Base-by-base conservation (phyloP, 2,888 invertebrate genomes). In the Pseudoips prasinana region DNA sequence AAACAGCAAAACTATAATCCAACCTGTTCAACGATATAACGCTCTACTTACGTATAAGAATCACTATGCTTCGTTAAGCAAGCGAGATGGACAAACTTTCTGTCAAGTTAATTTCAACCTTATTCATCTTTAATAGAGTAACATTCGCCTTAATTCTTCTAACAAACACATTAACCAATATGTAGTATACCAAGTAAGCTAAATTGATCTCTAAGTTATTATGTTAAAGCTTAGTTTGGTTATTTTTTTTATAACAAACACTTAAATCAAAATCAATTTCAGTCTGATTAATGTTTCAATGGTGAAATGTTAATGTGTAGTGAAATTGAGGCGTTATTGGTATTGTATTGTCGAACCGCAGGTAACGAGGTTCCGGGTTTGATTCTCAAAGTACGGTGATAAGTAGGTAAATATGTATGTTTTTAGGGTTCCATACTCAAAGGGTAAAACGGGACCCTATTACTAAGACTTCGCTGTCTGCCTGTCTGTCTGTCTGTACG, bases 21-120 rank as follows among this genome's bases (percentile, higher is more conserved):
- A 14, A 14, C 14, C 5, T 14, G 14, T 14, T 14, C 14, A n/a
- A 18, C 18, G 7, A 20, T 48, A 52, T 28, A 55, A 52, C 61
- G 63, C 63, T 65, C 64, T 65, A 61, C 46, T 63, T 50, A 46
- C 32, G 39, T 31, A 30, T 24, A 55, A 63, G 64, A 61, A 64
- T 64, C 59, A 58, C 29, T 39, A 65, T 58, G 65, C 59, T 54
- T 41, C 45, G 64, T 25, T 58, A 33, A 36, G 33, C 52, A 29
- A 24, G 22, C 18, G 33, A 43, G 45, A 39, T 34, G 22, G 8
- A 9, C 8, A 9, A 23, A 19, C 10, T 2, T 1, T 19, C 1
- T 17, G 18, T 7, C 22, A 29, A 43, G 33, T 34, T 31, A 40
- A 51, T 44, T 37, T 22, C 23, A 20, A 28, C 33, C 33, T 32